Conservation (phyloP, 2,113 vertebrate species). For the Talpa occidentalis region DNA sequence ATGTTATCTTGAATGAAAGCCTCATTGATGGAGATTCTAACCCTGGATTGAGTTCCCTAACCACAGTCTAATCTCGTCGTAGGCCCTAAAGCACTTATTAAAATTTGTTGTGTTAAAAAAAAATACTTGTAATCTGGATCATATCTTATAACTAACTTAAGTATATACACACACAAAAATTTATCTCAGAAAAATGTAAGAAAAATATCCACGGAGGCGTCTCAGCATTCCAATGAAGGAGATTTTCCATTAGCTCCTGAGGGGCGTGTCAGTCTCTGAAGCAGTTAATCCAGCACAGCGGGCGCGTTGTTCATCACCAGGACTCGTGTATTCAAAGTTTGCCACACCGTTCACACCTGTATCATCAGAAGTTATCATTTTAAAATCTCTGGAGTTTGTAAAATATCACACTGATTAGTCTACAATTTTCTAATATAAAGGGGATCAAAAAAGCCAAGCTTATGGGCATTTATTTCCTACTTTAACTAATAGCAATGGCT, state of each 20-base stretch:
- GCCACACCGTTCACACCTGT: not conserved
- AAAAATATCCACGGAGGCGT: constrained; percentile 34
- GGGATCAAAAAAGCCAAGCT: not conserved
- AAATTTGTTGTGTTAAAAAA: constrained; percentile 70
- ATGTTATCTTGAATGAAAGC: constrained; percentile 7
- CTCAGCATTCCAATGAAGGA: constrained; percentile 16
- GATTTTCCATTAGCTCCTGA: constrained; percentile 18
- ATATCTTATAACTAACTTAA: constrained; percentile 65
- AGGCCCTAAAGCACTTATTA: constrained; percentile 28
- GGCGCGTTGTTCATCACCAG: not conserved
- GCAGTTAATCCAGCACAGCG: not conserved
- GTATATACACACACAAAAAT: constrained; percentile 23
- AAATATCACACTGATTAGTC: not conserved
- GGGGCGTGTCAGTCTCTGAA: not conserved
- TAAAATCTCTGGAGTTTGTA: not conserved
- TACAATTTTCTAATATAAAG: not conserved
- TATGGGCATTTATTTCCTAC: constrained; percentile 26
- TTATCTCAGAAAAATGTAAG: constrained; percentile 19
- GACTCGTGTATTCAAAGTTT: not conserved
- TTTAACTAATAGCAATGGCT: constrained; percentile 1
- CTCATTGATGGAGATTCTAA: constrained; percentile 52
- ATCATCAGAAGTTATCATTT: not conserved
- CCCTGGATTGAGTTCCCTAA: constrained; percentile 41
- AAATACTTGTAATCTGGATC: constrained; percentile 56
- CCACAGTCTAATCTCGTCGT: constrained; percentile 54